Base-by-base conservation (phyloP, 2,888 invertebrate genomes). In the Drosophila pseudotakahashii region DNA sequence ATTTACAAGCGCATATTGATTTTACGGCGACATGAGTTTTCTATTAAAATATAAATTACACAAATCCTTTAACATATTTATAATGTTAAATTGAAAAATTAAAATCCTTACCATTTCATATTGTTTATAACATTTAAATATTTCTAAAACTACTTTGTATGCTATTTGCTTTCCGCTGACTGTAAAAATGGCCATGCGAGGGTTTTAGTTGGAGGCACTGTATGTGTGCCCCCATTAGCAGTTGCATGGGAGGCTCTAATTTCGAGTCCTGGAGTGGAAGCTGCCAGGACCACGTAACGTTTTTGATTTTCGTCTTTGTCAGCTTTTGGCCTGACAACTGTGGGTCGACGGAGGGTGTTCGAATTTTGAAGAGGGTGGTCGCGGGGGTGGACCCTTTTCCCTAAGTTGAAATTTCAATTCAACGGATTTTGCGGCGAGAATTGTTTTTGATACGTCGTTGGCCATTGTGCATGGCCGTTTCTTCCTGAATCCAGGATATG, bases 221-320 rank as follows among this genome's bases (percentile, higher is more conserved):
- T 47, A 4, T 45, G 42, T 54, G 64, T 76, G 86, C 80, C 63
- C 64, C 85, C 89, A 89, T 86, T 86, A 86, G 82, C 87, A 71
- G 80, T 82, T 73, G 86, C 88, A 82, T 84, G 80, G 86, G 88
- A 89, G 85, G 85, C 78, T 89, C 85, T 86, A 86, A 89, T 86
- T 85, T 88, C 76, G 67, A 87, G 82, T 84, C 72, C 76, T 84
- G 39, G 32, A 85, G 75, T 77, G 71, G 67, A 73, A 68, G 73
- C 77, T 85, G 86, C 68, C 88, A 78, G 80, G 79, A 88, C 87
- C 78, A 88, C 88, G 88, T 86, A 80, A 78, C 82, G 76, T 86
- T 83, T 88, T 74, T 83, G 82, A 83, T 83, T 83, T 85, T 86
- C 86, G 82, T 83, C 88, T 86, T 88, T 88, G 86, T 88, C 88